These are phyloP conservation scores for Erpobdella octoculata DNA, from an alignment of 2,888 invertebrate genomes.

Conservation along the genomic window DNA sequence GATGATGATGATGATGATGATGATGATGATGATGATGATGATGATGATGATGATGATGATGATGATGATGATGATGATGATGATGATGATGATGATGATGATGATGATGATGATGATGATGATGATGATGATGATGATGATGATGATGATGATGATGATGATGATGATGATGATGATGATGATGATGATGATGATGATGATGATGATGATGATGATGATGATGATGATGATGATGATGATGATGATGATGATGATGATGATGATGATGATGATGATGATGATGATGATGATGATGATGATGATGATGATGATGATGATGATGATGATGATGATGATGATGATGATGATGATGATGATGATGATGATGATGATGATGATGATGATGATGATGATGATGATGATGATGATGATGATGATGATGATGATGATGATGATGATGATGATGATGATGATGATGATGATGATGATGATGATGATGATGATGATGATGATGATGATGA, in stretches of 20 bases:
- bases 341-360: background rate
- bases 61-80: background rate
- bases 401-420: background rate
- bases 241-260: slow-evolving; percentile 7
- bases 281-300: background rate
- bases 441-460: background rate
- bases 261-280: slow-evolving; percentile 2
- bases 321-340: background rate
- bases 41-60: background rate
- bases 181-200: background rate
- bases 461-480: background rate
- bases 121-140: background rate
- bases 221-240: background rate
- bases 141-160: slow-evolving; percentile 7
- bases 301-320: background rate
- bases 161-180: background rate
- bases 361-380: background rate
- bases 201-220: background rate
- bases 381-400: background rate
- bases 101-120: background rate
- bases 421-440: background rate
- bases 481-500: background rate
- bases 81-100: background rate
- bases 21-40: background rate
- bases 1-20: no score